These are phyloP conservation scores for Merops nubicus DNA, from an alignment of 2,113 vertebrate genomes.

Conservation along the genomic window DNA sequence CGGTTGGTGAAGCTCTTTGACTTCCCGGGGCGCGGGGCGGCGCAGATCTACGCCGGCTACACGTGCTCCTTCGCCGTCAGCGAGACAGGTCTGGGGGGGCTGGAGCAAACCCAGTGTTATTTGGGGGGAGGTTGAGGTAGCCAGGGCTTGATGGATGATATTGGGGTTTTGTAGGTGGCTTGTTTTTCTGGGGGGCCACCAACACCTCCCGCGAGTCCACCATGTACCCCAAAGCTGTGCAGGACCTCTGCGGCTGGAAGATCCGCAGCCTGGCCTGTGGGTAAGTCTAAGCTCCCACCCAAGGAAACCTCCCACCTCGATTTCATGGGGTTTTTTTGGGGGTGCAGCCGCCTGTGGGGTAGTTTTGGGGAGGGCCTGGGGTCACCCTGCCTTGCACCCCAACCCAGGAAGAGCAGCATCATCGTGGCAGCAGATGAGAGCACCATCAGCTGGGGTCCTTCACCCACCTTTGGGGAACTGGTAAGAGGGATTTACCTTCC, in stretches of 20 bases:
- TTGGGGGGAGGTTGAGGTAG: background rate
- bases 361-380: accelerated
- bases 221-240: conserved; percentile 96
- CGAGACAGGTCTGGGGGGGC: conserved; percentile 81
- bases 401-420: conserved; percentile 91
- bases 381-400: background rate
- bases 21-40: conserved; percentile 89
- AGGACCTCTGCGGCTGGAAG: conserved; percentile 96
- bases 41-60: conserved; percentile 89
- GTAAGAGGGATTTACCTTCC: conserved; percentile 63
- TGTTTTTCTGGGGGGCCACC: conserved; percentile 97
- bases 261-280: conserved; percentile 92
- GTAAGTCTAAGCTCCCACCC: conserved; percentile 63
- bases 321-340: background rate
- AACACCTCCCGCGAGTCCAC: conserved; percentile 96
- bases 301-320: background rate
- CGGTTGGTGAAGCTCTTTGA: conserved; percentile 95
- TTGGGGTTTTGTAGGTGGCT: conserved; percentile 77
- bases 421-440: conserved; percentile 94
- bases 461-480: conserved; percentile 93
- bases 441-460: conserved; percentile 96
- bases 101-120: accelerated
- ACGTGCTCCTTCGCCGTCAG: conserved; percentile 94
- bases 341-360: background rate
- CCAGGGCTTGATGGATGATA: accelerated